Evolutionary conservation across 1,140 invertebrate genomes (phyloP), one percentile per base, ranked within the genome.

Genomic region (Venturia canescens): DNA sequence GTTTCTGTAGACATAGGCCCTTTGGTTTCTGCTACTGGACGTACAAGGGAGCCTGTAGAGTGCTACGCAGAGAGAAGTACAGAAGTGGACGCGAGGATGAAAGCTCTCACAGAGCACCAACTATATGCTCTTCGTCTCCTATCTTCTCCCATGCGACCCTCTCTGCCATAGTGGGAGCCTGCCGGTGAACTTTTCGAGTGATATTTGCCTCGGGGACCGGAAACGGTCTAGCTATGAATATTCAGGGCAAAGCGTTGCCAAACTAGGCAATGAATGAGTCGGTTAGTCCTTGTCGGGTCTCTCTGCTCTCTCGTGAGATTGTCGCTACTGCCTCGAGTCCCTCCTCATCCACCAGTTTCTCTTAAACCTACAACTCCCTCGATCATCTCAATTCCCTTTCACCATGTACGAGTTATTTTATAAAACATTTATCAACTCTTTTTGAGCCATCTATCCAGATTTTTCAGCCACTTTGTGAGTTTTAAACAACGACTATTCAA

Each of bases 181-280:
- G 57, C 75, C 57, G 75, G 29, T 77, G 83, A 87, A 87, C 85
- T 87, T 87, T 87, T 85, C 86, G 85, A 86, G 82, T 84, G 84
- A 87, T 86, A 87, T 87, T 87, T 87, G 85, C 86, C 83, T 83
- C 48, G 48, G 79, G 83, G 85, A 82, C 57, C 21, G 72, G 84
- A 63, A 76, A 34, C 72, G 84, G 86, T 86, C 85, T 84, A 83
- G 86, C 87, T 89, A 90, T 91, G 90, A 91, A 91, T 91, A 91
- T 91, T 91, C 90, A 91, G 87, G 85, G 83, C 86, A 89, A 91
- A 91, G 88, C 90, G 88, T 85, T 85, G 87, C 88, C 91, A 90
- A 91, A 91, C 89, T 88, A 86, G 88, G 87, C 89, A 89, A 90
- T 89, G 89, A 91, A 90, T 89, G 87, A 90, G 88, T 89, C 86